Conservation (phyloP, 2,888 invertebrate genomes). For the Leucophenga maculata region DNA sequence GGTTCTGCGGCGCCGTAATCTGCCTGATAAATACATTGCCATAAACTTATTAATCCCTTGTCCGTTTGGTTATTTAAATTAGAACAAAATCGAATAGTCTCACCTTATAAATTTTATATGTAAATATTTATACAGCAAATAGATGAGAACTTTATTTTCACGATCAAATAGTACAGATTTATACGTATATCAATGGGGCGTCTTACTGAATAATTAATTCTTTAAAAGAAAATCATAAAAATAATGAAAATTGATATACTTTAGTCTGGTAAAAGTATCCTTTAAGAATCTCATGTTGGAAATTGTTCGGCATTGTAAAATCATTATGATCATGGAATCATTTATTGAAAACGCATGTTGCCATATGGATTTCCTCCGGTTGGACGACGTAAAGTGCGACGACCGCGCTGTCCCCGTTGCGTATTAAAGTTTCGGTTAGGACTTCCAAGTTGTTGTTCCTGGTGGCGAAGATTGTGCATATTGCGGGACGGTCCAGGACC, state of each 20-base stretch:
- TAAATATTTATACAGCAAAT: too few species aligned
- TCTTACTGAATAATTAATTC: constrained; percentile 27
- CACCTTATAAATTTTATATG: too few species aligned
- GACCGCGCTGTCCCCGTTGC: constrained; percentile 63
- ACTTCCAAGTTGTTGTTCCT: constrained; percentile 52
- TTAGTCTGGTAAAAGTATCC: too few species aligned
- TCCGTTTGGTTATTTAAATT: too few species aligned
- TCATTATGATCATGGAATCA: neutral
- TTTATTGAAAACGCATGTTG: constrained; percentile 62
- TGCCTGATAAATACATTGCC: too few species aligned
- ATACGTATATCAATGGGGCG: neutral
- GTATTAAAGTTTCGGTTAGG: constrained; percentile 60
- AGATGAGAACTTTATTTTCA: too few species aligned
- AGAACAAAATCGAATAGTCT: too few species aligned
- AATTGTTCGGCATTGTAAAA: neutral
- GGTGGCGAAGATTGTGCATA: constrained; percentile 50
- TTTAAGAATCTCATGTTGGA: neutral
- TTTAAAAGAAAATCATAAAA: constrained; percentile 40
- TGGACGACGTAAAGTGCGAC: constrained; percentile 69
- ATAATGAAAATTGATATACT: constrained; percentile 22
- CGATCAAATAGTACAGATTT: too few species aligned
- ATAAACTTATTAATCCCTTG: too few species aligned
- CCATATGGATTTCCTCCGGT: constrained; percentile 62
- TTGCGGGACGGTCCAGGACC: constrained; percentile 53
- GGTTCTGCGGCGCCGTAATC: too few species aligned